Conservation (phyloP, 2,888 invertebrate species). For the Abrostola triplasia region DNA sequence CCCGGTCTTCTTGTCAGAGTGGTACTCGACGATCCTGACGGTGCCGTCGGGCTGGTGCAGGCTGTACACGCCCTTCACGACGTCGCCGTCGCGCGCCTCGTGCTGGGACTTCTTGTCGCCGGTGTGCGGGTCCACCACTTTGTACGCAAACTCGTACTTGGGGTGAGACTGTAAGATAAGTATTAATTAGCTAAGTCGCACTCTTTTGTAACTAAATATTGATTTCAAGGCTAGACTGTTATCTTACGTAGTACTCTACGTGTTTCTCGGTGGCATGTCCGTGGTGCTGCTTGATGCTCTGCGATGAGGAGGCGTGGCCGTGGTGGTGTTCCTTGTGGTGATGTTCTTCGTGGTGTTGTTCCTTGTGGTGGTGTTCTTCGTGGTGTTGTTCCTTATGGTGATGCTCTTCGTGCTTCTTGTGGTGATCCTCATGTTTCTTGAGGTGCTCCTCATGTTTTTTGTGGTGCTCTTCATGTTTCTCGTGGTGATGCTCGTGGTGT, state of each 20-base stretch:
- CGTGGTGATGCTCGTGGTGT: constrained; percentile 22
- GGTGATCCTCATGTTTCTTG: constrained; percentile 61
- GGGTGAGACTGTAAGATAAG: constrained; percentile 70
- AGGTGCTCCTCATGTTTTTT: constrained; percentile 7
- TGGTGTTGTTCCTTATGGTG: constrained; percentile 16
- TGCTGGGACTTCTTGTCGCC: constrained; percentile 85
- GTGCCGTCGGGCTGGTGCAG: constrained; percentile 78
- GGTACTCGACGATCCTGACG: constrained; percentile 61
- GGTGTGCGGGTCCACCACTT: constrained; percentile 84
- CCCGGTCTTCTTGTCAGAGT: constrained; percentile 49
- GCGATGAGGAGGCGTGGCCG: constrained; percentile 66
- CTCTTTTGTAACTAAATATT: no score
- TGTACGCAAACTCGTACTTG: constrained; percentile 84
- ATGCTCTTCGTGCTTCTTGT: constrained; percentile 50
- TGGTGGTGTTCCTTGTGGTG: constrained; percentile 49
- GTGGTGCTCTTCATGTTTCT: constrained; percentile 38
- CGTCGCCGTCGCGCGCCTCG: constrained; percentile 86
- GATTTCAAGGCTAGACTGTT: no score
- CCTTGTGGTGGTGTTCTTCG: constrained; percentile 5
- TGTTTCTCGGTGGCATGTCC: constrained; percentile 41
- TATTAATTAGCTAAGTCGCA: not conserved
- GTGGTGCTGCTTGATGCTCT: constrained; percentile 65
- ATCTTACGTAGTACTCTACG: constrained; percentile 47
- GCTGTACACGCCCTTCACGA: constrained; percentile 86
- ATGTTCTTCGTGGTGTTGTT: constrained; percentile 1